A percentile compares a stretch with the other conserved stretches of the same genome.
These are phyloP conservation scores for Drosophila borealis DNA, from an alignment of 2,888 invertebrate genomes.

Conservation along the genomic window DNA sequence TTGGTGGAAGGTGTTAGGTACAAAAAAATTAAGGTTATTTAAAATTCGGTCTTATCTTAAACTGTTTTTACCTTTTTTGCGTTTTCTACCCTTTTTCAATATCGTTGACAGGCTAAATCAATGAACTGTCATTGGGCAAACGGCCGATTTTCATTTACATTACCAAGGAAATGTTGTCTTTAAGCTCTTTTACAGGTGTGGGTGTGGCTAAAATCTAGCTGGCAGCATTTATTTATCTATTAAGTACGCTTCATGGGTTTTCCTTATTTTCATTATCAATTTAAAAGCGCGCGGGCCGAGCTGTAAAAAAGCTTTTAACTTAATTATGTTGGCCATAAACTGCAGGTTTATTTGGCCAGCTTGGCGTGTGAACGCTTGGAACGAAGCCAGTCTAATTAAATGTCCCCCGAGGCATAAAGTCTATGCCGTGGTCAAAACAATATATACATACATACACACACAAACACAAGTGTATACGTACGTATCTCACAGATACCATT, in stretches of 20 bases:
- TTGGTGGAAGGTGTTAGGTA: not conserved
- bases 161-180: conserved; percentile 27
- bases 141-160: conserved; percentile 48
- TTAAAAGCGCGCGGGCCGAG: conserved; percentile 56
- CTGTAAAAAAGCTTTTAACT: conserved; percentile 79
- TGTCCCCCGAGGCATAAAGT: conserved; percentile 68
- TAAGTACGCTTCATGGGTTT: conserved; percentile 74
- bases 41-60: not conserved
- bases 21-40: not conserved
- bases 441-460: conserved; percentile 16
- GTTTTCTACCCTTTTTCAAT: conserved; percentile 42
- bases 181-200: conserved; percentile 48
- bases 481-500: conserved; percentile 31
- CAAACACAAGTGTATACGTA: conserved; percentile 19
- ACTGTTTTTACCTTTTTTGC: not conserved
- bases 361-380: conserved; percentile 68
- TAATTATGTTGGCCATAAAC: conserved; percentile 80
- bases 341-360: conserved; percentile 75
- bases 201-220: conserved; percentile 47
- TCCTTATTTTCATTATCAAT: conserved; percentile 77
- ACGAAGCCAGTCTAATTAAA: conserved; percentile 71
- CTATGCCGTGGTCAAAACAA: conserved; percentile 32
- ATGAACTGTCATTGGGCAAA: conserved; percentile 52
- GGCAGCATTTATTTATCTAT: conserved; percentile 73
- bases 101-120: conserved; percentile 52